Base-by-base conservation (phyloP, 2,113 vertebrate species). In the Microtus ochrogaster region DNA sequence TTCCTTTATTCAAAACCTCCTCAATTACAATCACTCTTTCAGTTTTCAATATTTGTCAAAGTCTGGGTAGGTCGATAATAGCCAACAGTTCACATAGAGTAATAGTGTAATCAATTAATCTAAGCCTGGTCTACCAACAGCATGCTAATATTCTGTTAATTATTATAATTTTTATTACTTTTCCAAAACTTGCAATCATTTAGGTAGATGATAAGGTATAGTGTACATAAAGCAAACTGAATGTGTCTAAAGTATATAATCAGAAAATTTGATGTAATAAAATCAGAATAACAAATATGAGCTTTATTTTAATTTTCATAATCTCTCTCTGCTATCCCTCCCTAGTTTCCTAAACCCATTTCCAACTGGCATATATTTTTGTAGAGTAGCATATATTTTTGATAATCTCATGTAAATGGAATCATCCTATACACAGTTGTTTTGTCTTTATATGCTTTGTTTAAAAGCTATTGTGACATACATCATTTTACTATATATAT, bases 41-140 rank as follows among this genome's bases (percentile, higher is more conserved):
- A 24, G 36, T 28, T 78, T 94, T 92, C 89, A 82, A n/a, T 68
- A 61, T 47, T 90, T 92, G 11, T 68, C 11, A 87, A 89, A 83
- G 7, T 92, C 44, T 90, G 78, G 17, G 44, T 82, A 82, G 73
- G n/a, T 73, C 44, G 47, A 14, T 63, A 85, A 28, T 55, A 81
- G 81, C n/a, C 58, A 65, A 65, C 2, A 76, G 78, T 92, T 91
- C 28, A 86, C 10, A 73, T 14, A 44, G 22, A 93, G 44, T 30
- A 76, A 70, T 1, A 86, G 44, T 61, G 11, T 0, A 28, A 26
- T 83, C 63, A 90, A 19, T 55, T 58, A 91, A 63, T 90, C 63
- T 78, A 83, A 94, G 16, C n/a, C 33, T 68, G 41, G 41, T 22
- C 47, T 10, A 74, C 47, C 28, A 61, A 61, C 26, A n/a, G 22